phyloP scores from a whole-genome alignment of 2,113 vertebrate genomes.

The Lagopus muta region DNA sequence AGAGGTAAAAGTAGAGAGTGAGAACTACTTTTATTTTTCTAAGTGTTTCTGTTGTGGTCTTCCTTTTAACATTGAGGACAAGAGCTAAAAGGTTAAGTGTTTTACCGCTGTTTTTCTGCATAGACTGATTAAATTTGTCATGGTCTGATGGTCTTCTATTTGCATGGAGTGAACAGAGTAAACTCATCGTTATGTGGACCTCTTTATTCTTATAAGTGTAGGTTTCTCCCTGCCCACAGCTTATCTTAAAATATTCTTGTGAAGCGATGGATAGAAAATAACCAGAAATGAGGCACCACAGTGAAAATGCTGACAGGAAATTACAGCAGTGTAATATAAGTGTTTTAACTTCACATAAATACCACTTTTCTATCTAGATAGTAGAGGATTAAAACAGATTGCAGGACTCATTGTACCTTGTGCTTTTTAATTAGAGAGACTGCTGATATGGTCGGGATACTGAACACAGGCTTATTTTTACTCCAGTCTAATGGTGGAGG shows the following conservation, averaged over 20 bases:
- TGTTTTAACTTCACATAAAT: slow-evolving; percentile 29
- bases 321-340: not conserved
- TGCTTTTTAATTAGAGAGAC: slow-evolving; percentile 56
- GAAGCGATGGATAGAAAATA: not conserved
- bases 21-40: not conserved
- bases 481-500: not conserved
- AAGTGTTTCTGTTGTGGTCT: not conserved
- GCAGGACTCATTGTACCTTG: slow-evolving; percentile 51
- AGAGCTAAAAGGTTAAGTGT: not conserved
- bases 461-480: slow-evolving; percentile 26
- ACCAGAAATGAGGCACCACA: not conserved
- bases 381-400: slow-evolving; percentile 48
- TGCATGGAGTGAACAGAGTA: not conserved
- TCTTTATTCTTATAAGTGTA: not conserved
- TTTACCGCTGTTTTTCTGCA: not conserved
- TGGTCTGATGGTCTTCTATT: not conserved
- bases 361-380: not conserved
- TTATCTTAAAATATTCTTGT: not conserved
- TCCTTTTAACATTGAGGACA: not conserved
- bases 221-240: not conserved
- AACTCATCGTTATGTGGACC: not conserved
- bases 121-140: not conserved
- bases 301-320: not conserved
- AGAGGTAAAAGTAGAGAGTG: not conserved
- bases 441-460: not conserved